Conservation (phyloP, 1,140 invertebrate species). For the Monochamus saltuarius region DNA sequence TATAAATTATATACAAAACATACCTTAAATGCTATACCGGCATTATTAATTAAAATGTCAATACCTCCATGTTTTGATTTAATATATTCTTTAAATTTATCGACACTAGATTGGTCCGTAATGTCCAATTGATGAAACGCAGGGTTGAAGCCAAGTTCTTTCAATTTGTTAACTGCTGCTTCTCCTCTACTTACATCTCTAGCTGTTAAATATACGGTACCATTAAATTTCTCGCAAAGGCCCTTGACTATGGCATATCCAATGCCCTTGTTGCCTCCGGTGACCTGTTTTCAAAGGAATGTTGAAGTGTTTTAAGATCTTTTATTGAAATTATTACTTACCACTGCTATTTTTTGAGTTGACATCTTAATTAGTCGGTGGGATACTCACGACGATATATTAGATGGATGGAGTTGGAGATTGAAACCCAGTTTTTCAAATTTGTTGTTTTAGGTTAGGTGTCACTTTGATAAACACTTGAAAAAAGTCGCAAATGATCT, state of each 20-base stretch:
- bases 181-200: constrained; percentile 56
- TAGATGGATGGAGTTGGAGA: too few species aligned
- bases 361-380: too few species aligned
- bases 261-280: constrained; percentile 72
- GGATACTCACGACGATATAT: too few species aligned
- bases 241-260: constrained; percentile 67
- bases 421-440: too few species aligned
- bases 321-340: too few species aligned
- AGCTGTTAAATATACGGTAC: constrained; percentile 59
- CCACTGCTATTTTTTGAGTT: too few species aligned
- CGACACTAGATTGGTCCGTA: constrained; percentile 55
- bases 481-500: too few species aligned
- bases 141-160: constrained; percentile 55
- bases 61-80: constrained; percentile 20
- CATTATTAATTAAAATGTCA: constrained; percentile 64
- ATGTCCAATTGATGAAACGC: constrained; percentile 65
- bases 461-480: too few species aligned
- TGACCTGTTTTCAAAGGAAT: constrained; percentile 52
- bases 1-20: background rate
- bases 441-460: too few species aligned
- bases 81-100: constrained; percentile 53
- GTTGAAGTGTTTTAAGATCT: too few species aligned
- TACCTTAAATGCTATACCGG: constrained; percentile 73
- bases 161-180: constrained; percentile 56
- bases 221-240: constrained; percentile 59